Evolutionary conservation across 1,140 invertebrate species (phyloP).

Genomic region (Cotesia typhae): DNA sequence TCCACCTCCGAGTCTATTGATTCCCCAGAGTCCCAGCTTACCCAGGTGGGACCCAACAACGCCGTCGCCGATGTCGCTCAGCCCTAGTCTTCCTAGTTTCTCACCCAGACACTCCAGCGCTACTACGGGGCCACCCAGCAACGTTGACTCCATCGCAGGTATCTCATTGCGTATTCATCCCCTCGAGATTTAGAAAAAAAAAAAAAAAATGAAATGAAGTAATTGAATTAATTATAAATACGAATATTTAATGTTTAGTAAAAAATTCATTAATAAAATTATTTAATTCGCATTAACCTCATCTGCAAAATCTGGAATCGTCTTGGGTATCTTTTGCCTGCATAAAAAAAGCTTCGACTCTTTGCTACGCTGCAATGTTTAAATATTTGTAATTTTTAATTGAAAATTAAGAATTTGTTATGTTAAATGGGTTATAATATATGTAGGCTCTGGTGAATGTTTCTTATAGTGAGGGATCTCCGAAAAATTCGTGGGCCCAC

Average conservation of each 20-base stretch:
- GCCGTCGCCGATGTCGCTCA: conserved; percentile 69
- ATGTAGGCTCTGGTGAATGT: conserved; percentile 26
- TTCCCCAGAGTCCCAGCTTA: conserved; percentile 55
- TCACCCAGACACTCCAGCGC: conserved; percentile 63
- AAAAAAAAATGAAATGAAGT: background rate
- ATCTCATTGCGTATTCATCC: conserved; percentile 34
- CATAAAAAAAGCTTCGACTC: conserved; percentile 14
- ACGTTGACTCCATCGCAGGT: conserved; percentile 63
- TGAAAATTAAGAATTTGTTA: conserved; percentile 4
- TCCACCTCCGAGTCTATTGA: conserved; percentile 58
- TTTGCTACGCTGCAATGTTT: conserved; percentile 12
- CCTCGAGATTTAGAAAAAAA: conserved; percentile 8
- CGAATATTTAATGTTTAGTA: conserved; percentile 11
- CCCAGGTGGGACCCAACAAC: conserved; percentile 68
- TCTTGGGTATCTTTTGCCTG: conserved; percentile 11
- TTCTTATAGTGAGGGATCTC: conserved; percentile 25
- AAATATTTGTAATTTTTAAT: background rate
- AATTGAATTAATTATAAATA: background rate
- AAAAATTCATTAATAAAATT: conserved; percentile 6
- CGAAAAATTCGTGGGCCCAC: conserved; percentile 22
- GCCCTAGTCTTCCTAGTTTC: conserved; percentile 69
- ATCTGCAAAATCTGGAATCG: conserved; percentile 18
- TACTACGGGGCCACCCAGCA: conserved; percentile 57
- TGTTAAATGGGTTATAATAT: background rate
- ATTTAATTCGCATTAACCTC: conserved; percentile 18